Evolutionary conservation across 2,113 vertebrate species (phyloP).

Genomic region (Leucosticte australis): DNA sequence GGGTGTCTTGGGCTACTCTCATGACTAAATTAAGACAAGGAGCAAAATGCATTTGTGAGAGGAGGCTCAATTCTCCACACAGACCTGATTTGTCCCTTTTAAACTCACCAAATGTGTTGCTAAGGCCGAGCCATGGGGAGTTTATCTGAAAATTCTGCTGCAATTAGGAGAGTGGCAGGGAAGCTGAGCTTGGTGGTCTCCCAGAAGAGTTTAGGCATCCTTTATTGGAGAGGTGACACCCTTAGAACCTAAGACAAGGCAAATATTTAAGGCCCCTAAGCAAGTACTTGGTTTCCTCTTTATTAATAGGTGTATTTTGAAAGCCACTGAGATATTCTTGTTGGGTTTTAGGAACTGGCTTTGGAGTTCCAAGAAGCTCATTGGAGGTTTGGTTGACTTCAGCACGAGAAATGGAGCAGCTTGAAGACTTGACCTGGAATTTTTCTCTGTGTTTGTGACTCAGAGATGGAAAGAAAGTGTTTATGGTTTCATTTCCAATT

Average conservation of each 20-base stretch:
- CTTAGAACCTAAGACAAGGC: not conserved
- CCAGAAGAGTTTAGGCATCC: not conserved
- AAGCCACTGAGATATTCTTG: not conserved
- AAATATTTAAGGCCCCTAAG: not conserved
- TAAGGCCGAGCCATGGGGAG: rapidly evolving
- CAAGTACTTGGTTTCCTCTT: not conserved
- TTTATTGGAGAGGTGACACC: not conserved
- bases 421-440: not conserved
- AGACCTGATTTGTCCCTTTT: not conserved
- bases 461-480: not conserved
- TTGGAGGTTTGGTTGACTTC: not conserved
- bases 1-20: not conserved
- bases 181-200: not conserved
- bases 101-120: not conserved
- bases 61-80: not conserved
- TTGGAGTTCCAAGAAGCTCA: not conserved
- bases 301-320: not conserved
- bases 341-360: not conserved
- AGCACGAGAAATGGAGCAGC: not conserved
- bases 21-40: not conserved
- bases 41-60: not conserved
- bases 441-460: not conserved
- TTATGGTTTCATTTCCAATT: not conserved
- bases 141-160: not conserved
- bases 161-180: not conserved